Evolutionary conservation across 2,888 invertebrate genomes (phyloP).

Genomic region (Vesta saturnalis): DNA sequence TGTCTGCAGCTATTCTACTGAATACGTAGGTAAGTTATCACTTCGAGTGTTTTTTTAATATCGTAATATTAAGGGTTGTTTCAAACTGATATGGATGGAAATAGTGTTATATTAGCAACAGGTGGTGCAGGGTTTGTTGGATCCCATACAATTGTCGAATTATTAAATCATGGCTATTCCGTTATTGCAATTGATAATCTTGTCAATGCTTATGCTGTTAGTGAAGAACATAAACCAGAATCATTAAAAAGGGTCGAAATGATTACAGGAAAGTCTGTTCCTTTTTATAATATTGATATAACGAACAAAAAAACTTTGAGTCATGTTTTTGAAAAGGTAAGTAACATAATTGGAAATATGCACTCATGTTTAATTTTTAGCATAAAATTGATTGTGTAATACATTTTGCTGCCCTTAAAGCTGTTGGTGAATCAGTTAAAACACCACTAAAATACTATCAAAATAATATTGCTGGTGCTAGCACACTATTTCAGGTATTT

Average conservation of each 20-base stretch:
- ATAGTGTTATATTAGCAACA: constrained; percentile 80
- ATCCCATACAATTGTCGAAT: constrained; percentile 86
- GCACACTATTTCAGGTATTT: constrained; percentile 84
- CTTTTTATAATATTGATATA: constrained; percentile 79
- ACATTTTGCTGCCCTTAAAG: constrained; percentile 95
- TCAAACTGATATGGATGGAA: constrained; percentile 53
- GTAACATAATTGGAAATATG: too few relatives aligned
- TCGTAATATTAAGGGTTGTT: constrained; percentile 55
- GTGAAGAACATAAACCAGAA: constrained; percentile 72
- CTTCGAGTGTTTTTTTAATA: not conserved
- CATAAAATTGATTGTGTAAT: constrained; percentile 86
- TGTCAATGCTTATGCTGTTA: constrained; percentile 78
- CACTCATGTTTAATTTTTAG: constrained; percentile 65
- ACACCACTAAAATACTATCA: constrained; percentile 90
- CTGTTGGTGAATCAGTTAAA: constrained; percentile 91
- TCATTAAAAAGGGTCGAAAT: constrained; percentile 81
- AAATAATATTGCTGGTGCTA: constrained; percentile 87
- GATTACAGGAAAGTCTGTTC: constrained; percentile 75
- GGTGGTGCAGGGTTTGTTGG: constrained; percentile 97
- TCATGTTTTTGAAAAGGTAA: constrained; percentile 78
- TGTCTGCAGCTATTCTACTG: constrained; percentile 58
- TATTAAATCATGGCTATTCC: constrained; percentile 77
- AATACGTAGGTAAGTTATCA: constrained; percentile 56
- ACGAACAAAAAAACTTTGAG: constrained; percentile 71
- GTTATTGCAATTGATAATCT: constrained; percentile 92